A percentile compares a stretch with the other conserved stretches of the same genome.
Evolutionary conservation across 2,888 invertebrate species (phyloP).

Genomic region (Hylaea fasciaria): DNA sequence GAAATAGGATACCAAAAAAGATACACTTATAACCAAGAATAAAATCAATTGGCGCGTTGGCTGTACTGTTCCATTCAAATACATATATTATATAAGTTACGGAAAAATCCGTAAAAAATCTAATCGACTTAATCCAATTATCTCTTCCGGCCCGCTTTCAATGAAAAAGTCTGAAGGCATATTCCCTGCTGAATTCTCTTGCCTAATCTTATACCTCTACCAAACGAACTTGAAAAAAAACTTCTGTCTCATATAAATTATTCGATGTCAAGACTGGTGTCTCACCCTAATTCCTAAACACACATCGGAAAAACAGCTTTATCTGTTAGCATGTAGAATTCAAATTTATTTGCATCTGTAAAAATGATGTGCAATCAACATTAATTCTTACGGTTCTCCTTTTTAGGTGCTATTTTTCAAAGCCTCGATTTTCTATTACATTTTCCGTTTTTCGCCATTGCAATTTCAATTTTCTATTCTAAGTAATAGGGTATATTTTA

Average conservation of each 20-base stretch:
- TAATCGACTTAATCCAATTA: constrained; percentile 68
- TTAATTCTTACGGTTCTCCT: constrained; percentile 5
- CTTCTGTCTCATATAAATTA: constrained; percentile 63
- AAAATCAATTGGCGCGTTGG: too few relatives aligned
- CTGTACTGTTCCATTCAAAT: constrained; percentile 41
- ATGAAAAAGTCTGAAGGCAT: constrained; percentile 44
- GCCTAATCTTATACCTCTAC: constrained; percentile 53
- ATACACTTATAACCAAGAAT: background rate
- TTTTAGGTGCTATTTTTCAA: constrained; percentile 14
- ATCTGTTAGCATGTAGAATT: constrained; percentile 5
- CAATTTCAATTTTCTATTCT: constrained; percentile 23
- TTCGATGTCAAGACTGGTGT: constrained; percentile 56
- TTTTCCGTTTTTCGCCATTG: constrained; percentile 12
- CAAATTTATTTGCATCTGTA: constrained; percentile 16
- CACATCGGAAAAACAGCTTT: constrained; percentile 20
- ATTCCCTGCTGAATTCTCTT: constrained; percentile 50
- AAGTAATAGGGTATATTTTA: constrained; percentile 39
- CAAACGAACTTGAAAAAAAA: constrained; percentile 48
- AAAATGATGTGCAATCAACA: background rate
- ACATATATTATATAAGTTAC: constrained; percentile 45
- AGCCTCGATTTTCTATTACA: constrained; percentile 1
- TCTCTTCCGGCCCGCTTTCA: constrained; percentile 35
- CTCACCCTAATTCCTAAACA: constrained; percentile 23
- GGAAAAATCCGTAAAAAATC: constrained; percentile 43
- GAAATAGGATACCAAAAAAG: too few relatives aligned